Evolutionary conservation across 2,888 invertebrate species (phyloP), one percentile per base, ranked within the genome.

Genomic region (Epiblema foenella): DNA sequence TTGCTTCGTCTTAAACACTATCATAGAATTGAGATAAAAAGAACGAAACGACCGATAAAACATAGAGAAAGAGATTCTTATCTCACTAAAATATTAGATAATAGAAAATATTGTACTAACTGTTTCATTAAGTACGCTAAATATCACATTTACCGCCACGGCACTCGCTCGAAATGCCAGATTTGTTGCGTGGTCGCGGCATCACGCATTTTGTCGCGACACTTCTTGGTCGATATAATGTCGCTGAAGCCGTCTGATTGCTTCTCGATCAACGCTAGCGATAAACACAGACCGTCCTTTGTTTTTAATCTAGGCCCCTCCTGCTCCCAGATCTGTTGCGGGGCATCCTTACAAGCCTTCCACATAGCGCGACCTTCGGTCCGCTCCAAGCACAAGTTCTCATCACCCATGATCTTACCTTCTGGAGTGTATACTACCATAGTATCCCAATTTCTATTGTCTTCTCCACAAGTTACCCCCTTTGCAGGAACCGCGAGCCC

Each of bases 381-480:
- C 78, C 94, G 94, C 81, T 98, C 97, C 70, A 98, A 89, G 79
- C 98, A 98, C 7, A 98, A 93, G 9, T 97, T 97, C 84, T 98
- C 98, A 81, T 98, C 98, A 0, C 96, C 97, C 97, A 98, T 98
- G 64, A 98, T 90, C 73, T 94, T 94, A 0, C 96, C 96, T 42
- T 95, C 95, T 42, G 93, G 91, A 0, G 95, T 95, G 87, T 96
- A 95, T 3, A 97, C 95, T 77, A 97, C 94, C 90, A 97, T 94
- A 83, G 97, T 96, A 66, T 96, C 94, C 67, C 95, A 91, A 78
- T 94, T 92, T 12, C 39, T 54, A 7, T 94, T 85, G 37, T 95
- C 93, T 24, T 84, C 83, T 51, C 95, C 94, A 83, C 98, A 98
- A 17, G 91, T 85, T 0, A 96, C 95, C 1, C 96, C 89, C 2